Percentiles rank a stretch among this genome's conserved stretches.
phyloP scores from a whole-genome alignment of 1,140 invertebrate genomes.

The Holcopasites calliopsidis region DNA sequence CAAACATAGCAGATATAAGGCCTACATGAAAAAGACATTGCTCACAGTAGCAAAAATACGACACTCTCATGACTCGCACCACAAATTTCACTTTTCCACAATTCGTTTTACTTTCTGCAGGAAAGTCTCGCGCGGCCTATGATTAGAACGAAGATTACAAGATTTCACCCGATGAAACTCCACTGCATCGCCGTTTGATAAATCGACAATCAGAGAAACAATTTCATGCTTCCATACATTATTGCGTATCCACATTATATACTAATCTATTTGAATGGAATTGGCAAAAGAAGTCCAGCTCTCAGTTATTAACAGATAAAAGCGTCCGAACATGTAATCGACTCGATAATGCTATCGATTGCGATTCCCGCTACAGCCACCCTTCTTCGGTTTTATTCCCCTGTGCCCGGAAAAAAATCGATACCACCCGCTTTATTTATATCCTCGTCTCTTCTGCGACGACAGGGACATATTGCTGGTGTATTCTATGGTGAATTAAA shows the following conservation, averaged over 20 bases:
- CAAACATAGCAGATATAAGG: too few relatives aligned
- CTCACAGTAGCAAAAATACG: too few relatives aligned
- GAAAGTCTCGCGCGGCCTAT: background rate
- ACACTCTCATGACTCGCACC: too few relatives aligned
- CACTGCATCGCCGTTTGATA: background rate
- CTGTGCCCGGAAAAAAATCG: constrained; percentile 37
- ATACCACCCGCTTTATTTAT: constrained; percentile 57
- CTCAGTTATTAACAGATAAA: constrained; percentile 23
- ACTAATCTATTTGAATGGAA: background rate
- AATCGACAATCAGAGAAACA: background rate
- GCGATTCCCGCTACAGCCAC: constrained; percentile 44
- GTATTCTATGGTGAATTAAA: constrained; percentile 12
- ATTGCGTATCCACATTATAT: too few relatives aligned
- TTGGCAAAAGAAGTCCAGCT: background rate
- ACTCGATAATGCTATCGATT: constrained; percentile 54
- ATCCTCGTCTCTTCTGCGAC: constrained; percentile 10
- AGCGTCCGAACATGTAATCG: constrained; percentile 4
- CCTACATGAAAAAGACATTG: too few relatives aligned
- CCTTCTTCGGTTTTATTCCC: constrained; percentile 32
- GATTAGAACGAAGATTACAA: background rate
- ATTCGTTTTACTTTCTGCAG: background rate
- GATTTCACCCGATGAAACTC: background rate
- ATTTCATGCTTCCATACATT: background rate
- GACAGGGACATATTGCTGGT: background rate
- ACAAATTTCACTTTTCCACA: too few relatives aligned